Percentiles rank a stretch among this genome's conserved stretches.
Conservation (phyloP, 2,888 invertebrate species). For the Polietes domitor region DNA sequence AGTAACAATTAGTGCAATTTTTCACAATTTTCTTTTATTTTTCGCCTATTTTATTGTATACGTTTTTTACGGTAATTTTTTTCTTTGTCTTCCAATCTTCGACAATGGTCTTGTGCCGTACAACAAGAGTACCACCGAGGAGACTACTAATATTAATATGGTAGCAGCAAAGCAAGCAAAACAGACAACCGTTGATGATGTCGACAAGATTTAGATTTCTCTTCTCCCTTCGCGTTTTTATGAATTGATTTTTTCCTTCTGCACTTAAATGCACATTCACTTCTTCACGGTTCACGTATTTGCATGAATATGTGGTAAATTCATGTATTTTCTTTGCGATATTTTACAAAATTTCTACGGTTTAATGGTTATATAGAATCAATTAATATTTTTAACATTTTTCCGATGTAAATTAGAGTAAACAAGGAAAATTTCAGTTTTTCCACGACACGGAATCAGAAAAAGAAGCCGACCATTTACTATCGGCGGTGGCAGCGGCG, state of each 20-base stretch:
- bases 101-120: background rate
- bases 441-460: too few species aligned
- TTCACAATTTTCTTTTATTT: slow-evolving; percentile 24
- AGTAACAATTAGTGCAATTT: background rate
- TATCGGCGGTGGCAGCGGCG: too few species aligned
- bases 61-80: slow-evolving; percentile 33
- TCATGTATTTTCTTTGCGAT: background rate
- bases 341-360: background rate
- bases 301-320: background rate
- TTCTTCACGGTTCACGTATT: slow-evolving; percentile 10
- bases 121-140: slow-evolving; percentile 24
- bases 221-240: slow-evolving; percentile 41
- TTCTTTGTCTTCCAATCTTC: slow-evolving; percentile 11
- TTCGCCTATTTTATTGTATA: background rate
- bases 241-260: slow-evolving; percentile 67
- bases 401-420: slow-evolving; percentile 10
- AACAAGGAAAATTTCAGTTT: too few species aligned
- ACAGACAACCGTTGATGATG: slow-evolving; percentile 69
- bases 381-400: slow-evolving; percentile 47
- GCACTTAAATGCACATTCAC: slow-evolving; percentile 51
- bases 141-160: too few species aligned
- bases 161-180: too few species aligned
- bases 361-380: background rate
- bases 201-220: slow-evolving; percentile 70
- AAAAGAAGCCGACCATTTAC: too few species aligned